These are phyloP conservation scores for Diarsia rubi DNA, from an alignment of 2,888 invertebrate species.

Conservation along the genomic window DNA sequence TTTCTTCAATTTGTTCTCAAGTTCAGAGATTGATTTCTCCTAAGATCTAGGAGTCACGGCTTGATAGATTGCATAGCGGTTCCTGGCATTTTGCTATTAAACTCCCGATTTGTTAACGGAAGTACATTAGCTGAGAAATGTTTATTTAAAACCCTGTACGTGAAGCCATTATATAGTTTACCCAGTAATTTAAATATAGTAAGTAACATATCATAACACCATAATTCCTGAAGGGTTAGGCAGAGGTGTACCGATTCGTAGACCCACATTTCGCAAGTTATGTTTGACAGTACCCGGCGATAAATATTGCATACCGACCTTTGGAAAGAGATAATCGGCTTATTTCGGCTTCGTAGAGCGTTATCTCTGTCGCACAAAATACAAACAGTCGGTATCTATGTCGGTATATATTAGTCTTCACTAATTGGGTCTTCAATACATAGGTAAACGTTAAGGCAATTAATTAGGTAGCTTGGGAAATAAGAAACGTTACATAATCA, in stretches of 20 bases:
- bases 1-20: neutral
- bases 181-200: neutral
- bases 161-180: neutral
- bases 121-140: neutral
- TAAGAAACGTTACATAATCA: neutral
- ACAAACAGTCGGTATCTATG: too few relatives aligned
- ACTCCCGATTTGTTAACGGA: neutral
- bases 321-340: too few relatives aligned
- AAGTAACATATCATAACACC: neutral
- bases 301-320: too few relatives aligned
- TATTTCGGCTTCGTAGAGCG: too few relatives aligned
- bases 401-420: too few relatives aligned
- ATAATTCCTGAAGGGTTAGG: too few relatives aligned
- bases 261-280: too few relatives aligned
- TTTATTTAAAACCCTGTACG: neutral
- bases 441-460: neutral
- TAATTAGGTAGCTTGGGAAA: neutral
- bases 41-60: neutral
- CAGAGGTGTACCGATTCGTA: too few relatives aligned
- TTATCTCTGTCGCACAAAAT: too few relatives aligned
- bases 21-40: slow-evolving; percentile 3
- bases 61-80: slow-evolving; percentile 20
- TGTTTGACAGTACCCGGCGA: too few relatives aligned
- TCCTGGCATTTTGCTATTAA: slow-evolving; percentile 11
- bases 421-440: slow-evolving; percentile 1